These are phyloP conservation scores for Rachycentron canadum DNA, from an alignment of 2,797 vertebrate species.

Conservation along the genomic window DNA sequence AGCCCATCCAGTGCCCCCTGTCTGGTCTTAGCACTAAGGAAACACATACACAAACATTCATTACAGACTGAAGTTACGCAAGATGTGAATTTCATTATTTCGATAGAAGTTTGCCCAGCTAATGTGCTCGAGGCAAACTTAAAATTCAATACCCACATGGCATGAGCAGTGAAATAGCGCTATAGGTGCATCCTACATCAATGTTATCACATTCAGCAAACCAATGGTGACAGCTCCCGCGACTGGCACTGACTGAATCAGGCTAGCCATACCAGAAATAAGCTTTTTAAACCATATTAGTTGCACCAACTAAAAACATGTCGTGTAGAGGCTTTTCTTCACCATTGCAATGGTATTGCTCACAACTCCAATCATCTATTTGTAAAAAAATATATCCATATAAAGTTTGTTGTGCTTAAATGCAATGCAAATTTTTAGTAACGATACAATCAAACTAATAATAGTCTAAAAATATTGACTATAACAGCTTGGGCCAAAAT, in stretches of 20 bases:
- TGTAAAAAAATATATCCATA: neutral
- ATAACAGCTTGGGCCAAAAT: neutral
- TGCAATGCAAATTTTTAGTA: no score
- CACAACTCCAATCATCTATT: neutral
- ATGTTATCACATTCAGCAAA: conserved; percentile 3
- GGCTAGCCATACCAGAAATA: neutral
- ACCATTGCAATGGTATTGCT: neutral
- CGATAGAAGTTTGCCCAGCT: neutral
- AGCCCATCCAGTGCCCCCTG: conserved; percentile 95
- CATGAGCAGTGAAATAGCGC: neutral
- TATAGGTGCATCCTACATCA: neutral
- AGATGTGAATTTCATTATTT: neutral
- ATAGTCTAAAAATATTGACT: no score
- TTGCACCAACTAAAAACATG: neutral
- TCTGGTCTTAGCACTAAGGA: conserved; percentile 93
- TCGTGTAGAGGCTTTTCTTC: neutral
- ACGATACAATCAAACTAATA: no score
- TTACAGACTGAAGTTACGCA: neutral
- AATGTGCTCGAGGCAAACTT: neutral
- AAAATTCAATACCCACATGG: neutral
- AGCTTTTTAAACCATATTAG: neutral
- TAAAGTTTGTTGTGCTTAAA: no score
- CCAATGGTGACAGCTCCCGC: neutral
- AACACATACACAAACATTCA: neutral
- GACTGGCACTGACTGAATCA: neutral